Base-by-base conservation (phyloP, 2,113 vertebrate species). In the Peromyscus leucopus region DNA sequence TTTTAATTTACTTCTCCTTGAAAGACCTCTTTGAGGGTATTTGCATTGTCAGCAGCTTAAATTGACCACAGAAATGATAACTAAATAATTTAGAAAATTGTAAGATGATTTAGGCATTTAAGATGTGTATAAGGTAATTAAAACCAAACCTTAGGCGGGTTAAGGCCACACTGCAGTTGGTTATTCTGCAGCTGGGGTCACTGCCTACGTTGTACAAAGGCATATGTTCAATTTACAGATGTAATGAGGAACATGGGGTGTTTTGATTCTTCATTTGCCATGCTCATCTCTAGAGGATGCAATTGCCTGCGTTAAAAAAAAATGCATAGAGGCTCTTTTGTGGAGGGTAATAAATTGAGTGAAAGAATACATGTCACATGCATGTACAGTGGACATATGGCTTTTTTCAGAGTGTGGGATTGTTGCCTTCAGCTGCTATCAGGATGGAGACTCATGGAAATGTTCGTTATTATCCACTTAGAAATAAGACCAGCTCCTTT, bases 61-160 rank as follows among this genome's bases (percentile, higher is more conserved):
- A 96, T 51, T 89, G 78, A 96, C 93, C 97, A 90, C 96, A 96
- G 95, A 97, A 96, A 96, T 97, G 93, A 97, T 96, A 95, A 90
- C 95, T 96, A 95, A 98, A 90, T 97, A 93, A 97, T 95, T 93
- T 90, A 80, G 22, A 90, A 97, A 97, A 80, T 87, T 91, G 36
- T 97, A 96, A 96, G 48, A 91, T 96, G 86, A 93, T 89, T 97
- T 96, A 67, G 74, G 86, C 93, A 96, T 95, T 26, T 97, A 96
- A 93, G 91, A 97, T 89, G 57, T 39, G n/a, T 93, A 74, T 72
- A 95, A 75, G 17, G 72, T 98, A 57, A 98, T 95, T 97, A 98
- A 96, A 98, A 97, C 6, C 78, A 97, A 97, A 94, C 39, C 75
- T 94, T 15, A 88, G 16, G 61, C 83, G 59, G 78, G 21, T 87